Evolutionary conservation across 2,888 invertebrate genomes (phyloP).

Genomic region (Cetonia aurata): DNA sequence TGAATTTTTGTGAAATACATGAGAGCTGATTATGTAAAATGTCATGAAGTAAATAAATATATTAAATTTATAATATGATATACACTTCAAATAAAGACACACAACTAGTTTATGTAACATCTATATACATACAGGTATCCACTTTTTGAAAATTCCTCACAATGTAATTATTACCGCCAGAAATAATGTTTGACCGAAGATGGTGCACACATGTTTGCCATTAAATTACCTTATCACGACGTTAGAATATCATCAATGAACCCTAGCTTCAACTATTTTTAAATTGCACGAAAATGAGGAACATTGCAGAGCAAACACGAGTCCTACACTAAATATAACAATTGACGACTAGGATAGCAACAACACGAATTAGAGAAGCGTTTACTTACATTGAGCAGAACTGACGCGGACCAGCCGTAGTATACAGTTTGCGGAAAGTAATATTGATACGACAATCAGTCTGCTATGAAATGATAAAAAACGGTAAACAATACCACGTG

Average conservation of each 20-base stretch:
- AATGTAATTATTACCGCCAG: no score
- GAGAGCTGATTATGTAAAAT: no score
- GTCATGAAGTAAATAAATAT: no score
- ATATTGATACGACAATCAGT: conserved; percentile 19
- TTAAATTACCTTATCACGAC: conserved; percentile 29
- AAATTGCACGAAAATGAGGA: not conserved
- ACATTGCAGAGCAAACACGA: conserved; percentile 1
- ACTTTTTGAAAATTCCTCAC: no score
- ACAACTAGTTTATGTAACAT: no score
- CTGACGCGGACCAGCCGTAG: not conserved
- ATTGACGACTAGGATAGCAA: conserved; percentile 28
- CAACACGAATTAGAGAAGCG: conserved; percentile 30
- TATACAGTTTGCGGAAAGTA: conserved; percentile 28
- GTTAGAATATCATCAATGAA: conserved; percentile 20
- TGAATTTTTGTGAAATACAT: no score
- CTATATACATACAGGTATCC: no score
- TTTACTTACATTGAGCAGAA: conserved; percentile 8
- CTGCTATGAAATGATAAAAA: conserved; percentile 7
- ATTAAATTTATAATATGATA: no score
- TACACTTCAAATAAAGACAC: no score
- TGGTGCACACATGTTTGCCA: no score
- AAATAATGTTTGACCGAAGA: no score
- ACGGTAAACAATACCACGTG: not conserved
- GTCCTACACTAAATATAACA: conserved; percentile 22
- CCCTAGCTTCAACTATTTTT: conserved; percentile 21